These are phyloP conservation scores for Sphaerophoria rueppellii DNA, from an alignment of 2,888 invertebrate genomes.

Conservation along the genomic window DNA sequence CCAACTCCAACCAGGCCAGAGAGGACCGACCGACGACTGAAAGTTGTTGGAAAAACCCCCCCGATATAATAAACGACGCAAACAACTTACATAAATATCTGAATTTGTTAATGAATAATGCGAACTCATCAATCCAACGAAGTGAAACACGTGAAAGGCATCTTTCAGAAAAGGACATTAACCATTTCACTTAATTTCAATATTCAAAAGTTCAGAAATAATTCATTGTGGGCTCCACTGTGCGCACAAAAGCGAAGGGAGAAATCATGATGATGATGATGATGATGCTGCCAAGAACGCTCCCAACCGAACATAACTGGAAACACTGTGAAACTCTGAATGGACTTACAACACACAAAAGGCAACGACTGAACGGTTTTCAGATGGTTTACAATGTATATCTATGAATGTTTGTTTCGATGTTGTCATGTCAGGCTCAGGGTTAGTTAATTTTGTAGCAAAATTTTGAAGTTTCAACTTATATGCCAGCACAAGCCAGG, in stretches of 20 bases:
- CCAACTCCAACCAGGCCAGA: too few relatives aligned
- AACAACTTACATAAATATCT: constrained; percentile 62
- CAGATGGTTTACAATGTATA: background rate
- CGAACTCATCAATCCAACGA: constrained; percentile 68
- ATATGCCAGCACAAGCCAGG: constrained; percentile 21
- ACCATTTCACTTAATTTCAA: constrained; percentile 72
- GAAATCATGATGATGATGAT: background rate
- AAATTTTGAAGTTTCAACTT: constrained; percentile 57
- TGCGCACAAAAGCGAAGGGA: background rate
- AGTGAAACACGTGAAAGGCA: constrained; percentile 70
- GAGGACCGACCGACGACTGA: too few relatives aligned
- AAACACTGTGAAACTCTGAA: constrained; percentile 1
- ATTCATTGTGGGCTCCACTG: constrained; percentile 57
- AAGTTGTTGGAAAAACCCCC: background rate
- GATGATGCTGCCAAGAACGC: constrained; percentile 2
- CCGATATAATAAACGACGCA: constrained; percentile 31
- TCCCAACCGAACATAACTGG: constrained; percentile 39
- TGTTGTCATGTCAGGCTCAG: background rate
- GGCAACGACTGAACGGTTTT: background rate
- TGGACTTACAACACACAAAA: constrained; percentile 6
- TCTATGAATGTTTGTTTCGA: constrained; percentile 13
- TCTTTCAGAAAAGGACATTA: constrained; percentile 68
- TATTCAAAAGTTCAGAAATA: constrained; percentile 71
- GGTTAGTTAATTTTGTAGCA: constrained; percentile 67
- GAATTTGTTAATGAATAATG: constrained; percentile 72